Evolutionary conservation across 2,797 vertebrate species (phyloP).

Genomic region (Platyrinchus mystaceus): DNA sequence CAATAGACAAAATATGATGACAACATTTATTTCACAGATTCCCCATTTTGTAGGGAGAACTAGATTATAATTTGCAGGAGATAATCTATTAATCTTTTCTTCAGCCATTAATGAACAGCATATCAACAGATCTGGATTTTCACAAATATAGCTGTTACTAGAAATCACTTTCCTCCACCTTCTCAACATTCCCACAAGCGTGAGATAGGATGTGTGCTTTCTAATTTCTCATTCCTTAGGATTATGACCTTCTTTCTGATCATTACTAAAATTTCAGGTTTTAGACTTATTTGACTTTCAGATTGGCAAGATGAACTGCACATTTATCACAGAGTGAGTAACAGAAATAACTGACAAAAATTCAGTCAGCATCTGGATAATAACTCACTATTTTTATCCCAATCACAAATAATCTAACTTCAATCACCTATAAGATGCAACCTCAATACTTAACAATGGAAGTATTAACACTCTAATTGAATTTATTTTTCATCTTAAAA

Average conservation of each 20-base stretch:
- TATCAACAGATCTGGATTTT: background rate
- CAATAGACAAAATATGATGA: background rate
- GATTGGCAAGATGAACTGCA: background rate
- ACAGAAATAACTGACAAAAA: background rate
- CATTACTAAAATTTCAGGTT: background rate
- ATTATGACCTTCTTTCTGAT: background rate
- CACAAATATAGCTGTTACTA: background rate
- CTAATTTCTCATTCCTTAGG: background rate
- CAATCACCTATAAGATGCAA: background rate
- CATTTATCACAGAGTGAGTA: background rate
- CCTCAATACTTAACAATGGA: background rate
- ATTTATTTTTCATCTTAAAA: background rate
- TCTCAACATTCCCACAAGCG: background rate
- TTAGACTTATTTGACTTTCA: background rate
- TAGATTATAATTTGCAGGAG: background rate
- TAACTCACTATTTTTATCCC: background rate
- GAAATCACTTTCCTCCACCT: background rate
- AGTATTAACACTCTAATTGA: background rate
- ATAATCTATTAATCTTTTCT: background rate
- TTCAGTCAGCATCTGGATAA: background rate
- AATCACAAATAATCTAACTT: background rate
- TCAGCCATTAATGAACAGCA: background rate
- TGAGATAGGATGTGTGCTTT: background rate
- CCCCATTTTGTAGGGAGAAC: background rate
- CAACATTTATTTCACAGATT: background rate